Evolutionary conservation across 2,113 vertebrate genomes (phyloP), one percentile per base, ranked within the genome.

Genomic region (Helogale parvula): DNA sequence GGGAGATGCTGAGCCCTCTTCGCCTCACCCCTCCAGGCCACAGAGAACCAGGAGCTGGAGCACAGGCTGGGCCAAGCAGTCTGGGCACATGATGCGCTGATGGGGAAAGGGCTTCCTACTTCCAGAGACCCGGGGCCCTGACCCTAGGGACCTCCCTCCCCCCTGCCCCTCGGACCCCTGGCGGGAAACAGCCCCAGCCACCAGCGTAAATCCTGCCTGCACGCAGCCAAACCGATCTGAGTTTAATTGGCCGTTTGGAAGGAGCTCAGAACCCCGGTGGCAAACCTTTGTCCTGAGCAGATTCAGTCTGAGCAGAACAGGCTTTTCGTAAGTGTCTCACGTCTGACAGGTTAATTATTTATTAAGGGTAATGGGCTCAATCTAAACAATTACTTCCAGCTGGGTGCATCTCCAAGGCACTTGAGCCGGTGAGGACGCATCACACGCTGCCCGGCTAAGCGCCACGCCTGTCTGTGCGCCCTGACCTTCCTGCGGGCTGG

Each of bases 341-440:
- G 1, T 68, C 63, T 52, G 57, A 47, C 63, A 19, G 68, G 66
- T 93, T 91, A 82, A 91, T 93, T 79, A 74, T 90, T 96, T 69
- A 91, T 72, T 63, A 85, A 82, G 91, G 33, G 19, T 41, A 45
- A 86, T 76, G 89, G 86, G 52, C 63, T 87, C 74, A 76, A 84
- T 60, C 93, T 81, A 83, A 95, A 85, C 83, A 88, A 79, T 93
- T 63, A 63, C 90, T 69, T 94, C 86, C 41, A 23, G 23, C 54
- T 5, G 52, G 77, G 74, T 91, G 50, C 84, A 31, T 60, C 82
- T 82, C 33, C 38, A 63, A 77, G 82, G 79, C 77, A 21, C 54
- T 33, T 77, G 33, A 72, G 69, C 83, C 27, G 13, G 25, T 38
- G 6, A 84, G 66, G 91, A 33, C 68, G 15, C 76, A 2, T 13